phyloP scores from a whole-genome alignment of 2,113 vertebrate genomes.

The Microcebus ravelobensis region DNA sequence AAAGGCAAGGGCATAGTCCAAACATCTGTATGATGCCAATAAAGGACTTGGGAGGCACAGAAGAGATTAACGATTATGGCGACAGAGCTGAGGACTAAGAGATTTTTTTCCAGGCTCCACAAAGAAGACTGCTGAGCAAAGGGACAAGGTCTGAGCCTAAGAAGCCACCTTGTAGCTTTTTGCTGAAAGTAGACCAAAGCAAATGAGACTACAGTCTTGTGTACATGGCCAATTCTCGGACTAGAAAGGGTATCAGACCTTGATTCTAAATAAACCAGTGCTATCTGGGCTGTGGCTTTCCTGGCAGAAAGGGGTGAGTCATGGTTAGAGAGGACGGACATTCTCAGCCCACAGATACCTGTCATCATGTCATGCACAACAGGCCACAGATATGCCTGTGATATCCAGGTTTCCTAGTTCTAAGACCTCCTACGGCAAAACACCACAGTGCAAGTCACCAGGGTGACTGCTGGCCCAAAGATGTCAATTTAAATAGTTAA shows the following conservation, averaged over 20 bases:
- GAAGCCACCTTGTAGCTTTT: neutral
- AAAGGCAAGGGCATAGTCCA: neutral
- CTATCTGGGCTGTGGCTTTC: neutral
- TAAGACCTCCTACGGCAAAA: neutral
- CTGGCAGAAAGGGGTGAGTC: neutral
- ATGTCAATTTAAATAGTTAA: neutral
- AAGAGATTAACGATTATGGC: neutral
- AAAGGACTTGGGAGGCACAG: neutral
- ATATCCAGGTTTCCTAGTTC: neutral
- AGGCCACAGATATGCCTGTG: neutral
- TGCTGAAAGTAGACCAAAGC: neutral
- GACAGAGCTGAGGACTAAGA: neutral
- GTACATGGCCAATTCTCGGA: neutral
- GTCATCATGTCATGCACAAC: fast-evolving
- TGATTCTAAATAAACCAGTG: neutral
- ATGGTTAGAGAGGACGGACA: neutral
- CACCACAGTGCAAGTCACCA: neutral
- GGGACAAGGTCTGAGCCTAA: neutral
- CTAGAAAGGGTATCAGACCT: neutral
- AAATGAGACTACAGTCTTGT: neutral
- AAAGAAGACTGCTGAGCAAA: neutral
- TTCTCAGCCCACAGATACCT: neutral
- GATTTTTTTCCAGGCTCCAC: neutral
- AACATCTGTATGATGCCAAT: neutral
- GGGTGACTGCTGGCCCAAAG: neutral